A percentile compares a stretch with the other conserved stretches of the same genome.
These are phyloP conservation scores for Didymodactylos carnosus DNA, from an alignment of 2,888 invertebrate genomes.

Conservation along the genomic window DNA sequence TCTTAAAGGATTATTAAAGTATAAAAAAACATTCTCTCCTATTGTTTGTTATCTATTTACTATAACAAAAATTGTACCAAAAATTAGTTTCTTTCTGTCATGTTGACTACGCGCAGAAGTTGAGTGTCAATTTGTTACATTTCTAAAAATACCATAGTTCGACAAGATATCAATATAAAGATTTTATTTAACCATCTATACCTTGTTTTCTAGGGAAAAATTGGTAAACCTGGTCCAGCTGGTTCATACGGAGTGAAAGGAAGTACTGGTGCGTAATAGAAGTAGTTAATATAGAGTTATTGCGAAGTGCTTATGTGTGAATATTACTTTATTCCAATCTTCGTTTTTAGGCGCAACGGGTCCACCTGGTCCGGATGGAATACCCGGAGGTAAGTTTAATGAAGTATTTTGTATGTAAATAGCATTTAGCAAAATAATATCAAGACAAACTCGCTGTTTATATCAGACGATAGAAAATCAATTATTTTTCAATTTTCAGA, in stretches of 20 bases:
- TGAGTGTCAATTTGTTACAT: too few species aligned
- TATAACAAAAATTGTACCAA: too few species aligned
- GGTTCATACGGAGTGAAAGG: constrained; percentile 7
- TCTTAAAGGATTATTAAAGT: too few species aligned
- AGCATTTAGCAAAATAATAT: neutral
- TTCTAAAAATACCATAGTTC: too few species aligned
- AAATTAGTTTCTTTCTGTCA: too few species aligned
- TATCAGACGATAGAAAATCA: too few species aligned
- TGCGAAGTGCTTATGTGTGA: neutral
- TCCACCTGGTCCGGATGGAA: neutral
- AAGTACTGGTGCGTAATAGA: neutral
- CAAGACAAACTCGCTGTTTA: too few species aligned
- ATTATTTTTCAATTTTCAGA: neutral
- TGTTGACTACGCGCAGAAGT: too few species aligned
- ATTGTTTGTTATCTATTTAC: too few species aligned
- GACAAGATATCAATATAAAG: too few species aligned
- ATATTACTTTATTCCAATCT: neutral
- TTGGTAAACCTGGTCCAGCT: neutral
- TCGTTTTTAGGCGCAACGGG: neutral
- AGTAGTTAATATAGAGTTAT: neutral
- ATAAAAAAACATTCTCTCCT: neutral
- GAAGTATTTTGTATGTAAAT: neutral
- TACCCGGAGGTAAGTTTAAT: neutral
- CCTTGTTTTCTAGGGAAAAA: too few species aligned
- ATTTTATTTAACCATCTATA: too few species aligned